Evolutionary conservation across 2,888 invertebrate genomes (phyloP).

Genomic region (Caenorhabditis sp.): DNA sequence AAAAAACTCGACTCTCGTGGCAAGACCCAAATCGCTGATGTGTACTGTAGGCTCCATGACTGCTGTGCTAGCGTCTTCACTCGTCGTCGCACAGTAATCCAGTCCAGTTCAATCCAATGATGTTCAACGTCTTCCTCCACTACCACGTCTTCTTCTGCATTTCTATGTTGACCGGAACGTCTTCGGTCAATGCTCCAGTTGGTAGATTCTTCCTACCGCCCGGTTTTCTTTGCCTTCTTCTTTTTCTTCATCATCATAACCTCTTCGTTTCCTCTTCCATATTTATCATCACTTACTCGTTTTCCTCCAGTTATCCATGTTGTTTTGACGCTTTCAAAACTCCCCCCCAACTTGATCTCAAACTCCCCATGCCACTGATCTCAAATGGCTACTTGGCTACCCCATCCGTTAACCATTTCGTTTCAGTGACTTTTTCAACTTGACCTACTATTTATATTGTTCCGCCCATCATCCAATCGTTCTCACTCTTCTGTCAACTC

Average conservation of each 20-base stretch:
- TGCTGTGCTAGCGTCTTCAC: slow-evolving; percentile 19
- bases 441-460: slow-evolving; percentile 24
- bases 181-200: slow-evolving; percentile 41
- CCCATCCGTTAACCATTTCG: slow-evolving; percentile 18
- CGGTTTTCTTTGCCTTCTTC: no score
- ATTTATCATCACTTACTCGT: slow-evolving; percentile 26
- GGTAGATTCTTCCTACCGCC: slow-evolving; percentile 61
- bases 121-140: background rate
- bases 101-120: no score
- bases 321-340: slow-evolving; percentile 60
- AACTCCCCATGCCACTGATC: slow-evolving; percentile 45
- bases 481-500: background rate
- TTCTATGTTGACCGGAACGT: slow-evolving; percentile 36
- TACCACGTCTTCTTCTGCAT: slow-evolving; percentile 6
- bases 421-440: slow-evolving; percentile 6
- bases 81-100: slow-evolving; percentile 34
- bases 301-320: slow-evolving; percentile 34
- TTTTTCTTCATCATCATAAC: slow-evolving; percentile 51
- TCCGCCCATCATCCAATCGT: background rate
- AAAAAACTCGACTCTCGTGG: slow-evolving; percentile 10
- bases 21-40: slow-evolving; percentile 13
- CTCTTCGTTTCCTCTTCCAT: slow-evolving; percentile 14
- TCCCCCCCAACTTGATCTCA: slow-evolving; percentile 33
- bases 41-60: slow-evolving; percentile 34
- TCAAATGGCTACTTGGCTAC: slow-evolving; percentile 18